Conservation (phyloP, 1,140 invertebrate genomes). For the Drosophila serrata region DNA sequence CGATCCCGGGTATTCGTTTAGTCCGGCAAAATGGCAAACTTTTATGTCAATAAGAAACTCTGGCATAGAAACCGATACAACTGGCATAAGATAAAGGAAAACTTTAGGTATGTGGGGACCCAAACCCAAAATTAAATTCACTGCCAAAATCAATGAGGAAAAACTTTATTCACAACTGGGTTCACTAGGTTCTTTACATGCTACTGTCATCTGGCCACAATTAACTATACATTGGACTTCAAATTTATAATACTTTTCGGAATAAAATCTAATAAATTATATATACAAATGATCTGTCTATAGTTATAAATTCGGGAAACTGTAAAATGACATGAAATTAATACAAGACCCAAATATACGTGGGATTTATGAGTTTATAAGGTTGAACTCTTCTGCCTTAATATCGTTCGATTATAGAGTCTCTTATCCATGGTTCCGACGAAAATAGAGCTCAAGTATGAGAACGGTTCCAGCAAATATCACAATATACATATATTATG, state of each 20-base stretch:
- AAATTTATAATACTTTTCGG: neutral
- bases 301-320: neutral
- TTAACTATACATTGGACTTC: neutral
- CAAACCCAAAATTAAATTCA: constrained; percentile 41
- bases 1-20: constrained; percentile 3
- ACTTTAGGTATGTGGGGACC: constrained; percentile 35
- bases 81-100: constrained; percentile 7
- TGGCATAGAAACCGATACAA: constrained; percentile 26
- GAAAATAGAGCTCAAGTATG: too few species aligned
- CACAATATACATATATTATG: neutral
- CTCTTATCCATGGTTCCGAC: too few species aligned
- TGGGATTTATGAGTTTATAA: too few species aligned
- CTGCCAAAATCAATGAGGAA: constrained; percentile 56
- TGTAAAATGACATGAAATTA: neutral
- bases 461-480: neutral
- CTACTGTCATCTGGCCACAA: neutral
- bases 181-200: neutral
- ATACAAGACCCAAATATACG: too few species aligned
- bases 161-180: constrained; percentile 6
- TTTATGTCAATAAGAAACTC: constrained; percentile 77
- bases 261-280: neutral
- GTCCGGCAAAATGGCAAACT: constrained; percentile 57
- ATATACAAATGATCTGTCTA: neutral
- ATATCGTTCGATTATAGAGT: too few species aligned
- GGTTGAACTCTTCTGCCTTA: too few species aligned